These are phyloP conservation scores for Odontomyia ornata DNA, from an alignment of 2,888 invertebrate genomes.

Conservation along the genomic window DNA sequence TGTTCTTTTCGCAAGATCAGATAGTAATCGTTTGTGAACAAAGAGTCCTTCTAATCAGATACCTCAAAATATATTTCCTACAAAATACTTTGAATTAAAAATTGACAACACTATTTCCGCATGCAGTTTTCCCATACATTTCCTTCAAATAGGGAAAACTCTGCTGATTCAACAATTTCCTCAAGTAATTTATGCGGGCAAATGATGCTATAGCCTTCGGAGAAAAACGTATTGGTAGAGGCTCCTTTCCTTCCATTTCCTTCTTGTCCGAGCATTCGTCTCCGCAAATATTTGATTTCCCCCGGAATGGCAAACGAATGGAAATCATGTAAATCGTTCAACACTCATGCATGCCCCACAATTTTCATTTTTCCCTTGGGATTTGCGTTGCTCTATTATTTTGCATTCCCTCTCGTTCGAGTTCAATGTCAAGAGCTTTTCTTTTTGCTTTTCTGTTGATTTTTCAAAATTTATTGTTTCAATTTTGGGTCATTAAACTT, in stretches of 20 bases:
- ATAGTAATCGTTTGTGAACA: too few relatives aligned
- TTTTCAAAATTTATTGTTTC: conserved; percentile 1
- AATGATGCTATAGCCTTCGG: neutral
- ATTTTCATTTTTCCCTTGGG: too few relatives aligned
- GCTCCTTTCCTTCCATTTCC: too few relatives aligned
- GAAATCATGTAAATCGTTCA: too few relatives aligned
- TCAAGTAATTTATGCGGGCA: neutral
- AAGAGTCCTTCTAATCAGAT: too few relatives aligned
- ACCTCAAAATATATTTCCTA: too few relatives aligned
- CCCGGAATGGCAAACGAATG: neutral
- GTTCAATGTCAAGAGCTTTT: neutral
- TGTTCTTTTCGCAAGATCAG: too few relatives aligned
- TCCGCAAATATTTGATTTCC: neutral
- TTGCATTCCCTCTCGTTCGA: neutral
- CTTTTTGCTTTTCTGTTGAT: neutral
- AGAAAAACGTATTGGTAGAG: too few relatives aligned
- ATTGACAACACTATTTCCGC: neutral
- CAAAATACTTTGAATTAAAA: neutral
- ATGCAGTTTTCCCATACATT: neutral
- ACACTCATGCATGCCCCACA: too few relatives aligned
- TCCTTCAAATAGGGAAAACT: too few relatives aligned
- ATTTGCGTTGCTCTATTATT: too few relatives aligned
- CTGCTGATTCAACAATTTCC: neutral
- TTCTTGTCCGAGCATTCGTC: too few relatives aligned
- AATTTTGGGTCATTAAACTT: conserved; percentile 5